phyloP scores from a whole-genome alignment of 1,140 invertebrate species.

The Drosophila lacteicornis region DNA sequence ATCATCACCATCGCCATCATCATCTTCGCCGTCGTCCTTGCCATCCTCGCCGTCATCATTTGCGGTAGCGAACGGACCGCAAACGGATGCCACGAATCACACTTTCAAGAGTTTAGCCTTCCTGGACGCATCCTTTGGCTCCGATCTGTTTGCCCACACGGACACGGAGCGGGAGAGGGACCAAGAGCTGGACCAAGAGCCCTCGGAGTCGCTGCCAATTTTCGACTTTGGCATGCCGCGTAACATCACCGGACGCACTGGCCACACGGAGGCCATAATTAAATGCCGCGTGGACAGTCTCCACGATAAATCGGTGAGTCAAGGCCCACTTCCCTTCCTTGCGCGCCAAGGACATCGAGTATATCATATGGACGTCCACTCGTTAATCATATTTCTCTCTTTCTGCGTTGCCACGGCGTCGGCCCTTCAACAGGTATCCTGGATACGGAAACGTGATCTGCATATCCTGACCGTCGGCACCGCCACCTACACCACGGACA shows the following conservation, averaged over 20 bases:
- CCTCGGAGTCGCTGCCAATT: conserved; percentile 68
- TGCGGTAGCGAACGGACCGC: conserved; percentile 44
- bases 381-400: conserved; percentile 51
- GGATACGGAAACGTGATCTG: conserved; percentile 91
- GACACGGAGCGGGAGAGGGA: conserved; percentile 30
- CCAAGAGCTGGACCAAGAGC: conserved; percentile 20
- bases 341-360: conserved; percentile 34
- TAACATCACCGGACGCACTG: conserved; percentile 93
- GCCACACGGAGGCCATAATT: conserved; percentile 92
- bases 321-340: neutral
- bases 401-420: neutral
- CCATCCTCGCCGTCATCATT: conserved; percentile 34
- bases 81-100: conserved; percentile 78
- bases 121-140: conserved; percentile 48
- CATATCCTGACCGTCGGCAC: conserved; percentile 91
- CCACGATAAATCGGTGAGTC: conserved; percentile 91
- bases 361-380: conserved; percentile 37
- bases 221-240: conserved; percentile 92
- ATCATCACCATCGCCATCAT: conserved; percentile 27
- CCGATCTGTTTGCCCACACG: conserved; percentile 58
- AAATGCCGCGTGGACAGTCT: conserved; percentile 93
- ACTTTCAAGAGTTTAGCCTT: conserved; percentile 79
- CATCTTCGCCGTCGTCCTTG: conserved; percentile 16
- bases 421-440: conserved; percentile 87
- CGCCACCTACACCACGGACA: conserved; percentile 91